Conservation (phyloP, 2,113 vertebrate genomes). For the Lycocorax pyrrhopterus region DNA sequence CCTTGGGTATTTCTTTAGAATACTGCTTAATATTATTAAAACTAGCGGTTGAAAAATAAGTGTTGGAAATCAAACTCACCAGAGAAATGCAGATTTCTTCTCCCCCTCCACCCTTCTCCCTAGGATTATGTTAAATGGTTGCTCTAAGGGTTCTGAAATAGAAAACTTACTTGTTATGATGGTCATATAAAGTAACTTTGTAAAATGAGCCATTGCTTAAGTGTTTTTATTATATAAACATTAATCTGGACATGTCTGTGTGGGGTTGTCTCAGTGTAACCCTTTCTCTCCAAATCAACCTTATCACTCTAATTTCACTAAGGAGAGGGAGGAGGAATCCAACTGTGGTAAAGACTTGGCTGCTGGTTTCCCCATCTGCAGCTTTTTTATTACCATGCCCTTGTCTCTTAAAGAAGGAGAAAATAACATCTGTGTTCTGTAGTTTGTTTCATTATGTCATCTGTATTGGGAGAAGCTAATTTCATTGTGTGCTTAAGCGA, state of each 20-base stretch:
- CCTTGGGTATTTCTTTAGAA: background rate
- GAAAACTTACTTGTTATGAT: background rate
- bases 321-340: background rate
- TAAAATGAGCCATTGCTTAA: background rate
- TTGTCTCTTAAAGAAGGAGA: background rate
- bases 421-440: accelerated
- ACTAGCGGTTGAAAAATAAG: background rate
- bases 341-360: background rate
- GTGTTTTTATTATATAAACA: background rate
- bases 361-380: background rate
- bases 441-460: background rate
- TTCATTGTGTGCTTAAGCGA: background rate
- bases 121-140: background rate
- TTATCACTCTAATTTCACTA: background rate
- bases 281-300: background rate
- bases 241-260: background rate
- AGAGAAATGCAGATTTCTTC: background rate
- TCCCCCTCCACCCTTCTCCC: accelerated
- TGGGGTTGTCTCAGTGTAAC: background rate
- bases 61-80: background rate
- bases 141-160: background rate
- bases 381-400: background rate
- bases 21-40: background rate
- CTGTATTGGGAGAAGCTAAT: background rate
- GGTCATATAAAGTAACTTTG: background rate